Evolutionary conservation across 2,888 invertebrate genomes (phyloP).

Genomic region (Therioaphis trifolii): DNA sequence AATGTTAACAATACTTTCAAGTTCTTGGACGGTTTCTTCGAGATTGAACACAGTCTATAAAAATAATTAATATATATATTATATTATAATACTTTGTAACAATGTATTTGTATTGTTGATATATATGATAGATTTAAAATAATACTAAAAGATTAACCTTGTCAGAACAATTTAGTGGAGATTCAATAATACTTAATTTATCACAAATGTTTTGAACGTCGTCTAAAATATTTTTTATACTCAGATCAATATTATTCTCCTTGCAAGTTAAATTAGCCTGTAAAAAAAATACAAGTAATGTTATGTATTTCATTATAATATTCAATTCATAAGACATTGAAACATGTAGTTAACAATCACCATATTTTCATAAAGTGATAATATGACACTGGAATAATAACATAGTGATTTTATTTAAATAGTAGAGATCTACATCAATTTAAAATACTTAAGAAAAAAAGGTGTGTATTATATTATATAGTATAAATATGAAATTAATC

Average conservation of each 20-base stretch:
- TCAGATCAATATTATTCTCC: slow-evolving; percentile 23
- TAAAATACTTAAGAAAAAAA: too few relatives aligned
- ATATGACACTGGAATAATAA: too few relatives aligned
- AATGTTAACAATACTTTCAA: slow-evolving; percentile 39
- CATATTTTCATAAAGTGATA: too few relatives aligned
- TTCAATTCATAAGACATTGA: too few relatives aligned
- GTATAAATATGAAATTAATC: too few relatives aligned
- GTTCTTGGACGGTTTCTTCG: slow-evolving; percentile 30
- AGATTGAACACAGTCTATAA: slow-evolving; percentile 39
- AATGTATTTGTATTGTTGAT: not conserved
- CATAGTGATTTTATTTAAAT: too few relatives aligned
- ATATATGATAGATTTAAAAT: not conserved
- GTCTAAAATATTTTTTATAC: slow-evolving; percentile 43
- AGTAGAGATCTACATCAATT: too few relatives aligned
- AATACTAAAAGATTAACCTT: slow-evolving; percentile 8
- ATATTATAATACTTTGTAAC: not conserved
- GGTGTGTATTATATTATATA: too few relatives aligned
- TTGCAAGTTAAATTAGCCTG: slow-evolving; percentile 1
- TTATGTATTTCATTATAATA: not conserved
- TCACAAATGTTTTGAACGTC: slow-evolving; percentile 25
- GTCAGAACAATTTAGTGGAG: slow-evolving; percentile 10
- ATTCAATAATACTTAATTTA: slow-evolving; percentile 38
- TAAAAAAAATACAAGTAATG: not conserved
- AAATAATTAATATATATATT: slow-evolving; percentile 10
- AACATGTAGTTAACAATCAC: too few relatives aligned